Base-by-base conservation (phyloP, 2,113 vertebrate genomes). In the Petrocephalus microphthalmus region DNA sequence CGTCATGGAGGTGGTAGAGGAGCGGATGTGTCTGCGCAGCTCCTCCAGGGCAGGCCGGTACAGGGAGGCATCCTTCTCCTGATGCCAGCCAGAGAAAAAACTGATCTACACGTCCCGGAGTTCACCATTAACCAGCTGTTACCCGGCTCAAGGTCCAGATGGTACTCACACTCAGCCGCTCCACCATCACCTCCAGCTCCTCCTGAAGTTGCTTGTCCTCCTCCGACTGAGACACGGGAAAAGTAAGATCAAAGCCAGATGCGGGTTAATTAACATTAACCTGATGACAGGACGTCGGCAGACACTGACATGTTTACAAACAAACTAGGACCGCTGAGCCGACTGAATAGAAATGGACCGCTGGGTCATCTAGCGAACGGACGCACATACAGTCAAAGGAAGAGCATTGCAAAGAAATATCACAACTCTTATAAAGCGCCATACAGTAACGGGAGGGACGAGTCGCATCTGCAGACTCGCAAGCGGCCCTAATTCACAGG, bases 1-100 rank as follows among this genome's bases (percentile, higher is more conserved):
- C 20, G 98, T 99, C 98, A 99, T 99, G 88, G 98, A 99, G 25
- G 98, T 99, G 56, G 98, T 99, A 54, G 98, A 99, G 15, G 98
- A 99, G 25, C 98, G 98, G 85, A 99, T 99, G 89, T 94, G 97
- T 87, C 98, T 95, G 11, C 98, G 96, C 67, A 99, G 94, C 91
- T 99, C 98, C 91, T 99, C 98, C 90, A 99, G 90, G 0, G 98
- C 97, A 0, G 97, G 96, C 19, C 93, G 96, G 89, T 99, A 95
- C 20, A 99, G 93, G 0, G 94, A 95, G 0, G 95, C 95, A 90
- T 99, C 95, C 52, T 96, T 95, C 90, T 99, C 98, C 98, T 99
- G 92, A 3, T 52, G 88, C 33, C 86, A 0, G 25, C 1, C 74
- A 90, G 33, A 2, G 71, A 52, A 4, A 81, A 0, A 19, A 19